Evolutionary conservation across 2,113 vertebrate species (phyloP).

Genomic region (Stegostoma tigrinum): DNA sequence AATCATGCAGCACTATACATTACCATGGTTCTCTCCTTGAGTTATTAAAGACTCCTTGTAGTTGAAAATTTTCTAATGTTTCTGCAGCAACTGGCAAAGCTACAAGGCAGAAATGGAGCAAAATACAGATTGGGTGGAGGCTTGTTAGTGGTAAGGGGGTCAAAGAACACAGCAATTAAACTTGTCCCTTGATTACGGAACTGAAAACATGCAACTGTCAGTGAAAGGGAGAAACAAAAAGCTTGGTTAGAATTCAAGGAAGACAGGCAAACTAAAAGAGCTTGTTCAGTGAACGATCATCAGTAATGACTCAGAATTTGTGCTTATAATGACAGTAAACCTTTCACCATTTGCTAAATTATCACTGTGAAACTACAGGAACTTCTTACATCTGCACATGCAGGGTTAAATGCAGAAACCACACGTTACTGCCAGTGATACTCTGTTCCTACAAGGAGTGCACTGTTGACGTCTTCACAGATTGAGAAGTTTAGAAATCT

Average conservation of each 20-base stretch:
- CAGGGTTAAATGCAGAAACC: background rate
- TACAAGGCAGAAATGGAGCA: background rate
- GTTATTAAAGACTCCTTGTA: background rate
- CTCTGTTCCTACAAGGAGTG: too few species aligned
- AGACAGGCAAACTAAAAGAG: background rate
- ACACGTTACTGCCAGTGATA: background rate
- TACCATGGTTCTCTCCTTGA: background rate
- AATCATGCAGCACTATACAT: background rate
- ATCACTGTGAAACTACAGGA: background rate
- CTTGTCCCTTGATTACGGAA: background rate
- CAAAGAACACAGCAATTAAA: slow-evolving; percentile 16
- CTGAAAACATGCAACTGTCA: background rate
- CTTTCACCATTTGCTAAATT: background rate
- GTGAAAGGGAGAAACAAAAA: background rate
- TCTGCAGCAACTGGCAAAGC: background rate
- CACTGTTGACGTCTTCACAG: background rate
- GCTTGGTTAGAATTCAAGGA: background rate
- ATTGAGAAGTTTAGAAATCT: background rate
- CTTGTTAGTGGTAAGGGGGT: background rate
- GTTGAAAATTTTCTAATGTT: background rate
- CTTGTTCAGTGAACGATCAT: background rate
- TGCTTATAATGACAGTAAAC: background rate
- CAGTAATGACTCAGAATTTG: background rate
- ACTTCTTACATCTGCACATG: background rate
- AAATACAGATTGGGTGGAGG: background rate